phyloP scores from a whole-genome alignment of 2,888 invertebrate genomes.

The Cataglyphis livida region DNA sequence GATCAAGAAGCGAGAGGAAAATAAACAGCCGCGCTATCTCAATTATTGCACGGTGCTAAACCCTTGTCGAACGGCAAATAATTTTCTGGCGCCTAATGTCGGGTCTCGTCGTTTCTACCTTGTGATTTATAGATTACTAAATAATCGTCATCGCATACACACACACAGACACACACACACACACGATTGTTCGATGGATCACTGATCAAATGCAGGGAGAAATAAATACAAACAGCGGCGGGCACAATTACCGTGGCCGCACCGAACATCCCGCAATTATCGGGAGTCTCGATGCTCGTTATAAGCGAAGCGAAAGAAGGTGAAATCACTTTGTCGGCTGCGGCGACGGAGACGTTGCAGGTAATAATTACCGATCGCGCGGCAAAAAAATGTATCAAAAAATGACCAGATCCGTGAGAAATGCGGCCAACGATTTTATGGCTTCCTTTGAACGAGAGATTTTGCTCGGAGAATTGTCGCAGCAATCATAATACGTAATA shows the following conservation, averaged over 20 bases:
- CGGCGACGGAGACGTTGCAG: conserved; percentile 51
- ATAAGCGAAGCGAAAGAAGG: conserved; percentile 47
- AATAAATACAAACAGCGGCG: conserved; percentile 39
- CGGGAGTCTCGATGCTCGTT: conserved; percentile 60
- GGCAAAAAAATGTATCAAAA: conserved; percentile 20
- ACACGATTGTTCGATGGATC: neutral
- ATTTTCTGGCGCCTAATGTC: conserved; percentile 65
- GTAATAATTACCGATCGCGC: conserved; percentile 62
- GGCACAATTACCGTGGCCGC: conserved; percentile 61
- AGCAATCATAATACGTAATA: neutral
- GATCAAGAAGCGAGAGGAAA: conserved; percentile 14
- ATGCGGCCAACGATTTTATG: conserved; percentile 1
- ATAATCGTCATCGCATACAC: conserved; percentile 22
- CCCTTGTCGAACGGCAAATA: conserved; percentile 44
- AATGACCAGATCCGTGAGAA: neutral
- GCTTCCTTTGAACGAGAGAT: conserved; percentile 8
- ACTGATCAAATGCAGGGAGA: conserved; percentile 25
- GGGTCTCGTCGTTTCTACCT: conserved; percentile 59
- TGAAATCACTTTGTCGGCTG: conserved; percentile 64
- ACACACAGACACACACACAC: neutral
- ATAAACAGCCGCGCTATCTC: conserved; percentile 36
- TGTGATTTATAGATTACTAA: conserved; percentile 70
- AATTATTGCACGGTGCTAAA: conserved; percentile 58
- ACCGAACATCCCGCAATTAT: conserved; percentile 64
- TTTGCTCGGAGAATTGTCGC: neutral